Conservation (phyloP, 2,888 invertebrate genomes). For the Apodemia zela region DNA sequence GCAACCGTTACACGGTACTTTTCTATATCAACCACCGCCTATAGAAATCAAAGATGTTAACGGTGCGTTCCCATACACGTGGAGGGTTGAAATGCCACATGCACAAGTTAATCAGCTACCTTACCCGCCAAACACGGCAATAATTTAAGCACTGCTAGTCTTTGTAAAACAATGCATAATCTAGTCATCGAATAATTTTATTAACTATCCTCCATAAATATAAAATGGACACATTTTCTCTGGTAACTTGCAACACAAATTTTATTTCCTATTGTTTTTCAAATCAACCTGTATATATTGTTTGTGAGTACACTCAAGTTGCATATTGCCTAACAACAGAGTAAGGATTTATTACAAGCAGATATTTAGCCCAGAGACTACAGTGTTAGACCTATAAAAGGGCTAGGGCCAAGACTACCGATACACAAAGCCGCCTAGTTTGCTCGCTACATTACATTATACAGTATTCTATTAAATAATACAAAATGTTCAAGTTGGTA, state of each 20-base stretch:
- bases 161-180: no score
- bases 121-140: no score
- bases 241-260: background rate
- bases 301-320: constrained; percentile 42
- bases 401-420: constrained; percentile 47
- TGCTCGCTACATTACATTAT: constrained; percentile 37
- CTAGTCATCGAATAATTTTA: no score
- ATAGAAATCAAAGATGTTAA: no score
- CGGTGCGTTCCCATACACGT: no score
- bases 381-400: constrained; percentile 65
- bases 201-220: no score
- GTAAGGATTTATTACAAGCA: constrained; percentile 55
- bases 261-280: background rate
- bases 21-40: no score
- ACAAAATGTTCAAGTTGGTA: constrained; percentile 61
- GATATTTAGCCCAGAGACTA: constrained; percentile 47
- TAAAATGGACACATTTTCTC: no score
- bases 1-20: no score
- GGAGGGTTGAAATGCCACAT: no score
- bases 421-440: constrained; percentile 45
- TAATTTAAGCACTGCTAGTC: no score
- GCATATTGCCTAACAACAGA: constrained; percentile 57
- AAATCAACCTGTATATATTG: constrained; percentile 25
- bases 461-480: constrained; percentile 28
- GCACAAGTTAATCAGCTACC: no score